Percentiles rank a stretch among this genome's conserved stretches.
These are phyloP conservation scores for Ferrisia virgata DNA, from an alignment of 2,888 invertebrate genomes.

Conservation along the genomic window DNA sequence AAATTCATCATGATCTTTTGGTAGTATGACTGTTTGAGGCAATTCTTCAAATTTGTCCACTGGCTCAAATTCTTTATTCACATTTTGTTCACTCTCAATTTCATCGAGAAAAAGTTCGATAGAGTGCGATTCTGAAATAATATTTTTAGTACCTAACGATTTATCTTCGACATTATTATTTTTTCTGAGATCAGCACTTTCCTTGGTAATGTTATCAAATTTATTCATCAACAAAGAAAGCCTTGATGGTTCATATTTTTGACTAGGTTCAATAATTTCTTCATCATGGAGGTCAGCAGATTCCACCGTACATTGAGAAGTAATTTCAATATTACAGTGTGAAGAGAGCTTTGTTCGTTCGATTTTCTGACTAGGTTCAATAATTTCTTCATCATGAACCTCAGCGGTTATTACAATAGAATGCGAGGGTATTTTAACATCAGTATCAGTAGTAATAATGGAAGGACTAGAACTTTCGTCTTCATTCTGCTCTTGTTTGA, in stretches of 20 bases:
- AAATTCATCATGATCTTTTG: not conserved
- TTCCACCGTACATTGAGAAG: not conserved
- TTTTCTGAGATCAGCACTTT: not conserved
- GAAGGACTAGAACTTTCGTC: not conserved
- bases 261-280: not conserved
- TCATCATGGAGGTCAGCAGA: not conserved
- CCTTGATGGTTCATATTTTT: not conserved
- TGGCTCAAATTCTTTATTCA: not conserved
- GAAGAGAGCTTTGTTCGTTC: too few relatives aligned
- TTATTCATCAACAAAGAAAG: not conserved
- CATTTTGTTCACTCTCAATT: not conserved
- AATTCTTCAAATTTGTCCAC: not conserved
- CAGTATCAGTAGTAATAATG: not conserved
- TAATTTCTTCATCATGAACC: not conserved
- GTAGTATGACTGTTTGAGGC: not conserved
- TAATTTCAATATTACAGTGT: too few relatives aligned
- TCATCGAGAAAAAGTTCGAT: not conserved
- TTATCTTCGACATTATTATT: not conserved
- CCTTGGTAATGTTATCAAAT: not conserved
- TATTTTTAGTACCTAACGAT: not conserved
- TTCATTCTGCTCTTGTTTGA: conserved; percentile 52
- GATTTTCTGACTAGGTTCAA: too few relatives aligned
- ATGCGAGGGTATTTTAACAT: not conserved
- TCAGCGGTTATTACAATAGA: not conserved
- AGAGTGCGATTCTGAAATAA: not conserved